phyloP scores from a whole-genome alignment of 2,113 vertebrate species.

The Vulpes lagopus region DNA sequence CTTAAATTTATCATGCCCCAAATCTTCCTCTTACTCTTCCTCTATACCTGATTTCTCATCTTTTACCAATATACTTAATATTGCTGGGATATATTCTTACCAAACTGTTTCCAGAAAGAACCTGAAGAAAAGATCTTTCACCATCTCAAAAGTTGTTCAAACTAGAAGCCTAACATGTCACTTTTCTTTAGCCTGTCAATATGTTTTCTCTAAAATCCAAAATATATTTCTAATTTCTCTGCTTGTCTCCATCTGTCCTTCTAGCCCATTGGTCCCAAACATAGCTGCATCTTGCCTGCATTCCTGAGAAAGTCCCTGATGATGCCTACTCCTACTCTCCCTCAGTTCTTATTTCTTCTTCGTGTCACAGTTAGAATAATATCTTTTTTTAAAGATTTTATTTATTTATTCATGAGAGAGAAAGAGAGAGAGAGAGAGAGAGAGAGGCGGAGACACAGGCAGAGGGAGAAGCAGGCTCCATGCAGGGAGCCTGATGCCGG shows the following conservation, averaged over 20 bases:
- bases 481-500: too few species aligned
- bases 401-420: too few species aligned
- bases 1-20: neutral
- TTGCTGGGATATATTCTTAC: neutral
- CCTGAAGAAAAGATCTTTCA: neutral
- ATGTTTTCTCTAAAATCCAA: neutral
- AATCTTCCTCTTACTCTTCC: neutral
- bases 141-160: neutral
- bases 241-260: neutral
- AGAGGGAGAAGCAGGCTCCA: too few species aligned
- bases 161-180: neutral
- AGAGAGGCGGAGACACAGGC: too few species aligned
- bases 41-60: neutral
- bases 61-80: neutral
- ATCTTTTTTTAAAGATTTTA: neutral
- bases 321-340: neutral
- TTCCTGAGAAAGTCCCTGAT: neutral
- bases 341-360: neutral
- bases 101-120: neutral
- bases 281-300: neutral
- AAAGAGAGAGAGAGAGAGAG: too few species aligned
- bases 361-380: neutral
- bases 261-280: neutral
- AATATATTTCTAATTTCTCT: neutral
- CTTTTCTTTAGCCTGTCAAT: neutral